These are phyloP conservation scores for Epinephelus lanceolatus DNA, from an alignment of 2,113 vertebrate species.

Conservation along the genomic window DNA sequence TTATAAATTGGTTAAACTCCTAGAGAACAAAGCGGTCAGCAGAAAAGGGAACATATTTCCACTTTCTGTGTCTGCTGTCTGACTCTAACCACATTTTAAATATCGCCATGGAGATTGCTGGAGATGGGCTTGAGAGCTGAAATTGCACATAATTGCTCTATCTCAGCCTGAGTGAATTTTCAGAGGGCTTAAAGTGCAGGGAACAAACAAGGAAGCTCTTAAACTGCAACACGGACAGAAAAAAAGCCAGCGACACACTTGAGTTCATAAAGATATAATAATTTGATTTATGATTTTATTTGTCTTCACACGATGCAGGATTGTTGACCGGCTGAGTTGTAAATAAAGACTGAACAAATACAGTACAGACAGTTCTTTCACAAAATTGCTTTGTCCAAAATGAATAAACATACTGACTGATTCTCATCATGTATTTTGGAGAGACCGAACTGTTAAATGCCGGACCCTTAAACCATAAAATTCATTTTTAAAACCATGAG, in stretches of 20 bases:
- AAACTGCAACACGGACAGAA: conserved; percentile 47
- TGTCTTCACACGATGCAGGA: background rate
- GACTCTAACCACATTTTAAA: conserved; percentile 81
- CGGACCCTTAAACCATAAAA: background rate
- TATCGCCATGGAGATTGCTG: conserved; percentile 84
- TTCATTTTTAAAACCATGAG: background rate
- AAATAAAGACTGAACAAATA: background rate
- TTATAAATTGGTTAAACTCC: conserved; percentile 44
- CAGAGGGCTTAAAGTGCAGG: conserved; percentile 70
- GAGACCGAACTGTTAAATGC: background rate
- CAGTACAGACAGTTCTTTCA: background rate
- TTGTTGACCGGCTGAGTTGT: background rate
- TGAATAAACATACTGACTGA: background rate
- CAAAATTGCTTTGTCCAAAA: background rate
- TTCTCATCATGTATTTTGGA: background rate
- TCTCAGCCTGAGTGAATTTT: conserved; percentile 76
- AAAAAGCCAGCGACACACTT: conserved; percentile 27
- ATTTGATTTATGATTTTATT: conserved; percentile 43
- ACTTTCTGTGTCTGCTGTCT: conserved; percentile 63
- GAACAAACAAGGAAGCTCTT: conserved; percentile 67
- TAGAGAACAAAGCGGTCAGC: conserved; percentile 49
- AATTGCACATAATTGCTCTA: conserved; percentile 84
- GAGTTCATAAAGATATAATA: conserved; percentile 30
- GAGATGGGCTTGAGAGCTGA: conserved; percentile 82
- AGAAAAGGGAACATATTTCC: conserved; percentile 52